Evolutionary conservation across 2,797 vertebrate species (phyloP).

Genomic region (Alauda arvensis): DNA sequence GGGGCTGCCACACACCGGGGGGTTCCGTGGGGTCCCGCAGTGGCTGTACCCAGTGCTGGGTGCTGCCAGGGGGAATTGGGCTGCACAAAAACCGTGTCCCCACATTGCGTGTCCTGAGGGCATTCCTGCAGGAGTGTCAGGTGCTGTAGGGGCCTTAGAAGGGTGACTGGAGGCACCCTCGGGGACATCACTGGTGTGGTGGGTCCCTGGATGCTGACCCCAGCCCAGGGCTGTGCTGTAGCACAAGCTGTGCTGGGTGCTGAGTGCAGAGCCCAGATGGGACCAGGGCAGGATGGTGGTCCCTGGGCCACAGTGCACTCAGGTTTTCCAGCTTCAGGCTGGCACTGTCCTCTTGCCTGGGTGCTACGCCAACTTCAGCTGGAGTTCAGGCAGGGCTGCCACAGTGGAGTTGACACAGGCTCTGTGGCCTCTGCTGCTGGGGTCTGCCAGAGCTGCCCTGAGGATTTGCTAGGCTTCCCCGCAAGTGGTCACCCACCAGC

Average conservation of each 20-base stretch:
- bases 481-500: rapidly evolving
- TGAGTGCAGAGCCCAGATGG: background rate
- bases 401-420: rapidly evolving
- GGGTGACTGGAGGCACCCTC: background rate
- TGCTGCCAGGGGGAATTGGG: too few relatives aligned
- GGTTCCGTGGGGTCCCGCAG: too few relatives aligned
- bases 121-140: background rate
- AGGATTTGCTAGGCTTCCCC: rapidly evolving
- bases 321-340: background rate
- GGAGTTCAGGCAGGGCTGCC: background rate
- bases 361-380: background rate
- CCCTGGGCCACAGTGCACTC: rapidly evolving
- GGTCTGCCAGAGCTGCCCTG: background rate
- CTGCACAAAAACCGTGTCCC: background rate
- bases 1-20: background rate
- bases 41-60: background rate
- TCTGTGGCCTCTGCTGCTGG: rapidly evolving
- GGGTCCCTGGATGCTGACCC: background rate
- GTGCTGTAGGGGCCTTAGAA: background rate
- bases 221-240: background rate
- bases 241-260: background rate
- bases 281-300: background rate
- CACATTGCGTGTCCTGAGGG: background rate
- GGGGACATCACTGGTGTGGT: rapidly evolving
- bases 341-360: rapidly evolving